phyloP scores from a whole-genome alignment of 1,140 invertebrate species.

The Drosophila setifemur region DNA sequence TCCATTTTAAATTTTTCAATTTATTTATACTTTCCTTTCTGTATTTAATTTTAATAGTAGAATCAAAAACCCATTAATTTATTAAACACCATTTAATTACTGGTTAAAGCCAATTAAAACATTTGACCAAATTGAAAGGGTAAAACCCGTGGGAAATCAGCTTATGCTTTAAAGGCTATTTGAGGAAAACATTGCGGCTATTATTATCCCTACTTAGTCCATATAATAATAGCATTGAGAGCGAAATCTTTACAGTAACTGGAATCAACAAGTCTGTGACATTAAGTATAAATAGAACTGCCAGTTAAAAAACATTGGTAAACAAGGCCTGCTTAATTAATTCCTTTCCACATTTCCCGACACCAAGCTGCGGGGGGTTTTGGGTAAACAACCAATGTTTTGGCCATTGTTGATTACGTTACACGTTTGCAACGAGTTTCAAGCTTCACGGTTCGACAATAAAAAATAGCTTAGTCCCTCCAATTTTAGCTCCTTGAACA shows the following conservation, averaged over 20 bases:
- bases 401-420: slow-evolving; percentile 36
- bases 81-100: neutral
- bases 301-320: slow-evolving; percentile 12
- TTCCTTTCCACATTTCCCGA: neutral
- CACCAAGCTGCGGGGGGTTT: neutral
- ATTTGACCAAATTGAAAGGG: neutral
- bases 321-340: slow-evolving; percentile 12
- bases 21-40: too few relatives aligned
- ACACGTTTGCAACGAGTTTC: slow-evolving; percentile 34
- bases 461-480: slow-evolving; percentile 25
- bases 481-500: neutral
- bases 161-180: neutral
- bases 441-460: slow-evolving; percentile 36
- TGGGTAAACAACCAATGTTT: slow-evolving; percentile 14
- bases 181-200: neutral
- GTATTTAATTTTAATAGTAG: too few relatives aligned
- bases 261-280: slow-evolving; percentile 23
- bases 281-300: slow-evolving; percentile 10
- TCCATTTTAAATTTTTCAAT: too few relatives aligned
- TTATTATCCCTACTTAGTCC: neutral
- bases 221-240: neutral
- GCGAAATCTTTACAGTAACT: slow-evolving; percentile 2
- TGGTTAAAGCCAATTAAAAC: neutral
- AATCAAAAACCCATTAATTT: too few relatives aligned
- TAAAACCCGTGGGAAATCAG: neutral